Conservation (phyloP, 2,888 invertebrate species). For the Cheilosia urbana region DNA sequence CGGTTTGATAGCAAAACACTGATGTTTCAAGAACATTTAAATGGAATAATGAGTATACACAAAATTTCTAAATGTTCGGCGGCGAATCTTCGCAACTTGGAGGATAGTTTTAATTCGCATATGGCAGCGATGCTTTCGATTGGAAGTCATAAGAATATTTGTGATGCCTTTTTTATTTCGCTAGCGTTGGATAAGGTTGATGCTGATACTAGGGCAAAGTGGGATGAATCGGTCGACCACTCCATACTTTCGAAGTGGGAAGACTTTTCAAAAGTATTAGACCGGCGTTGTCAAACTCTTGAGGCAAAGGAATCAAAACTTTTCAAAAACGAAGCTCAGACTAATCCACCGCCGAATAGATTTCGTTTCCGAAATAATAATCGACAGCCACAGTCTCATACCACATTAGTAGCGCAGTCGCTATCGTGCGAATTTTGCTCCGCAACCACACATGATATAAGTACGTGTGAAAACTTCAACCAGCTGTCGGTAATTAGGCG, state of each 20-base stretch:
- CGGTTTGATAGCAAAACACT: slow-evolving; percentile 69
- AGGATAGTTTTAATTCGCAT: too few species aligned
- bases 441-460: slow-evolving; percentile 1
- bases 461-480: neutral
- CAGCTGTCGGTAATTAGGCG: neutral
- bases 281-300: neutral
- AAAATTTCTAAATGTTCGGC: too few species aligned
- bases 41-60: too few species aligned
- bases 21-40: slow-evolving; percentile 66
- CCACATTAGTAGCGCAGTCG: slow-evolving; percentile 8
- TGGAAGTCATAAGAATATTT: too few species aligned
- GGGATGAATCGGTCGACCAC: neutral
- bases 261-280: neutral
- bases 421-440: slow-evolving; percentile 9
- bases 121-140: too few species aligned
- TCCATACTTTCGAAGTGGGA: neutral
- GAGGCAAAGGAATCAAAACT: slow-evolving; percentile 7
- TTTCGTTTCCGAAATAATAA: slow-evolving; percentile 12
- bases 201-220: neutral
- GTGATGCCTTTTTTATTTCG: slow-evolving; percentile 23
- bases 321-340: neutral
- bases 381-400: neutral
- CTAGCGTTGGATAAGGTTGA: neutral
- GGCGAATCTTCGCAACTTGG: too few species aligned
- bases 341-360: neutral